Evolutionary conservation across 1,140 invertebrate genomes (phyloP).

Genomic region (Drosophila paulistorum): DNA sequence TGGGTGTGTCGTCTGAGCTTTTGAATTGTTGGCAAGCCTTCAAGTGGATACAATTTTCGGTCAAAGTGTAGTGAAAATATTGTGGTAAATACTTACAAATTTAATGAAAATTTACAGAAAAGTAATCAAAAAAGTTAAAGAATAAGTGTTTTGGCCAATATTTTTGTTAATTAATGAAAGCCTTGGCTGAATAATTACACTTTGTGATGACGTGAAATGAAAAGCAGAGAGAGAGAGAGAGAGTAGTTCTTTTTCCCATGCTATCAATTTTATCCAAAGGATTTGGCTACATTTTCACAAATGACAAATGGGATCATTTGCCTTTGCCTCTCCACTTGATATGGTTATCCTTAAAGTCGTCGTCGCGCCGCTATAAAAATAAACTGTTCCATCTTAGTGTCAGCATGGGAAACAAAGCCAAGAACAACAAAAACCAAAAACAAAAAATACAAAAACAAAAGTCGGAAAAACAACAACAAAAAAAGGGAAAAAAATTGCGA

Average conservation of each 20-base stretch:
- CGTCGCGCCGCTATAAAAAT: constrained; percentile 10
- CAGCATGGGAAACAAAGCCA: constrained; percentile 12
- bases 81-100: constrained; percentile 26
- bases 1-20: constrained; percentile 11
- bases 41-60: constrained; percentile 19
- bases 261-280: neutral
- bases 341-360: constrained; percentile 10
- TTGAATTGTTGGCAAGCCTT: constrained; percentile 16
- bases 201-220: neutral
- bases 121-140: neutral
- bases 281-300: constrained; percentile 3
- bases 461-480: neutral
- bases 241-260: neutral
- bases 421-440: constrained; percentile 1
- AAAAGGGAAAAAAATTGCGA: neutral
- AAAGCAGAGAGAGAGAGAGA: no score
- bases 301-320: constrained; percentile 14
- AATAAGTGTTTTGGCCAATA: constrained; percentile 18
- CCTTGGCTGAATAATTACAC: neutral
- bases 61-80: constrained; percentile 25
- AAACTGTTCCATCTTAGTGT: constrained; percentile 11
- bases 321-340: constrained; percentile 9
- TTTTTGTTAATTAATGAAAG: constrained; percentile 24
- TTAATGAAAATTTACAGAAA: constrained; percentile 12
- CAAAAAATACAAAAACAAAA: neutral